Evolutionary conservation across 2,113 vertebrate genomes (phyloP), one percentile per base, ranked within the genome.

Genomic region (Dasyprocta punctata): DNA sequence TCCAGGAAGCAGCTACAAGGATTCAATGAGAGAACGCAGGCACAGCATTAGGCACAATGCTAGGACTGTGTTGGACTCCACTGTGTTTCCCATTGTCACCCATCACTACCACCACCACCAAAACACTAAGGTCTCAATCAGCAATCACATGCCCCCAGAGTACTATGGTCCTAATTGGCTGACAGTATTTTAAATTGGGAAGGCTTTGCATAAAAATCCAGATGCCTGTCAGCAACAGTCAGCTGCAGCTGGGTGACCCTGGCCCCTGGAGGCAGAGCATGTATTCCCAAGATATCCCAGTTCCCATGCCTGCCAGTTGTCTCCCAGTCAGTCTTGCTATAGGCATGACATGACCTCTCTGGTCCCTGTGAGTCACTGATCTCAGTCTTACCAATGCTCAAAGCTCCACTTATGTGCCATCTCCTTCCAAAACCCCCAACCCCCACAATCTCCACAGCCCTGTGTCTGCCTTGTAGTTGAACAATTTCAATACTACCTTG

Each of bases 141-240:
- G 26, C 38, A 63, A 17, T 17, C 60, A 20, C 26, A 56, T 28
- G 22, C 60, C 33, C n/a, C 41, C 56, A 14, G 26, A 7, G 2
- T 0, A 0, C 12, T 7, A 11, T 5, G 63, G 61, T 49, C 95
- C 73, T 44, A 28, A 28, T 5, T 75, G 60, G 52, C 36, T 82
- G 92, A 87, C 1, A 10, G 19, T 30, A n/a, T 80, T 71, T 90
- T 95, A 67, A 78, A 92, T 63, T 44, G 36, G 28, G 78, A 94
- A 86, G 14, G 17, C 38, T 83, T 61, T 56, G 44, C 54, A 63
- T 69, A 49, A 96, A 90, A 90, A 65, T 60, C 44, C 85, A 95
- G 80, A 80, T 3, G 22, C 44, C 24, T 73, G 10, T 33, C 10
- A 61, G 44, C 69, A 38, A 38, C 11, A 24, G 14, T 1, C 24